Conservation (phyloP, 2,797 vertebrate species). For the Erithacus rubecula region DNA sequence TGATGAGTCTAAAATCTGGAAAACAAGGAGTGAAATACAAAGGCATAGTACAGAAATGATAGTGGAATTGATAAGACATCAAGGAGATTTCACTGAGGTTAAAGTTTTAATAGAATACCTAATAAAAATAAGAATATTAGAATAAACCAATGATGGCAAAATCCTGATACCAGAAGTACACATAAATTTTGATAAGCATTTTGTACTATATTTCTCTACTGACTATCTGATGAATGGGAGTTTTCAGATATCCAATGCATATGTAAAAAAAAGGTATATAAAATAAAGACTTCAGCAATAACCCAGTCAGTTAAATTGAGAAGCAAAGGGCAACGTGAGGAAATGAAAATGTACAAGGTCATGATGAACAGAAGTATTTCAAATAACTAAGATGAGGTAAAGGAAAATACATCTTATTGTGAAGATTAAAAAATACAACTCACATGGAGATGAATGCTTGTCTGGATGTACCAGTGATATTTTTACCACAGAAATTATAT, state of each 20-base stretch:
- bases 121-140: not conserved
- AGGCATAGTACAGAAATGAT: not conserved
- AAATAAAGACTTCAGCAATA: not conserved
- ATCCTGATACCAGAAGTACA: not conserved
- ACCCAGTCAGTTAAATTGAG: not conserved
- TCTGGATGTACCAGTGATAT: not conserved
- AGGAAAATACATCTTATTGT: not conserved
- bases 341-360: not conserved
- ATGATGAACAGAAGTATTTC: not conserved
- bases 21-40: not conserved
- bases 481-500: not conserved
- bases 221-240: not conserved
- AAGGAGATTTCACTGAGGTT: not conserved
- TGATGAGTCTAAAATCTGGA: not conserved
- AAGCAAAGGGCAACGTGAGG: not conserved
- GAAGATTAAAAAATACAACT: not conserved
- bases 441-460: not conserved
- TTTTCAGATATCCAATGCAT: not conserved
- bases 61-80: not conserved
- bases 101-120: not conserved
- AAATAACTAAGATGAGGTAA: not conserved
- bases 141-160: not conserved
- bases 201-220: not conserved
- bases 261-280: rapidly evolving
- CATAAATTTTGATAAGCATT: not conserved